Base-by-base conservation (phyloP, 1,140 invertebrate genomes). In the Elysia chlorotica region DNA sequence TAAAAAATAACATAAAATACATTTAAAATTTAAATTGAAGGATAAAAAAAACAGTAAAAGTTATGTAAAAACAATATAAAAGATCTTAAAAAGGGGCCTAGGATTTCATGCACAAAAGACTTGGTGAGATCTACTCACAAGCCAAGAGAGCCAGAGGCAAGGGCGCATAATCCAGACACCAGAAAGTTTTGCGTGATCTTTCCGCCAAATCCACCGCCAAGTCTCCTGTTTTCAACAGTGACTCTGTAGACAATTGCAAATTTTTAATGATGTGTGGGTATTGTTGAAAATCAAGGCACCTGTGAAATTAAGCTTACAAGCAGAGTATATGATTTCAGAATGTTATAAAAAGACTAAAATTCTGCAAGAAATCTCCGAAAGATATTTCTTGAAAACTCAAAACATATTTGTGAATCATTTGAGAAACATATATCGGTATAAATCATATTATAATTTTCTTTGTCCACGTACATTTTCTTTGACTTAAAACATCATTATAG, bases 151-250 rank as follows among this genome's bases (percentile, higher is more conserved):
- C 83, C 65, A 4, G 87, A 84, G 21, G 85, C 87, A 17, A 88
- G 37, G 25, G 86, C 84, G 56, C 76, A 74, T 17, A 81, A 82
- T 48, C 83, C 76, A 10, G 82, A 74, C 17, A 86, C 73, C 1
- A 69, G 35, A 63, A 76, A 79, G 63, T 80, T 80, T 21, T 80
- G 77, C 0, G 74, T 76, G n/a, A 87, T 83, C 69, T 87, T 87
- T 4, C 73, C 82, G 35, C 87, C 87, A 78, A 84, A 88, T 3
- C 74, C 86, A 21, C 87, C 87, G 48, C 87, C 87, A 0, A 87
- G 65, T 53, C 87, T 75, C 57, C 74, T 73, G 2, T 81, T 78
- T 38, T 73, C 72, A 0, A 84, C 71, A 48, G 76, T 78, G 21
- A 84, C 78, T 66, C 83, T 84, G 78, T 21, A 72, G 76, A 48